Base-by-base conservation (phyloP, 2,113 vertebrate genomes). In the Natator depressus region DNA sequence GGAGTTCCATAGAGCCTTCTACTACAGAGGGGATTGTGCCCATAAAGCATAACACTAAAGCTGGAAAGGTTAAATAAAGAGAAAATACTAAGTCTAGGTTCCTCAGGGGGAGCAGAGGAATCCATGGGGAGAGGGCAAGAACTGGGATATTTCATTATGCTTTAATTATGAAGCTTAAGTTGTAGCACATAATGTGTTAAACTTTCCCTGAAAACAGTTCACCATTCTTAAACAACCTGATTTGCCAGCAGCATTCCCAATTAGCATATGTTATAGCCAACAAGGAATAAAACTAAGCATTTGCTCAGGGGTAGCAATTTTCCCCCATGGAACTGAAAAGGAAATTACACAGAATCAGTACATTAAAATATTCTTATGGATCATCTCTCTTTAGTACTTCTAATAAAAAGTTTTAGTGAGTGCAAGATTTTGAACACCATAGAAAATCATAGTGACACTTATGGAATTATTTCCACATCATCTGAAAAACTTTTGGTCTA, bases 371-470 rank as follows among this genome's bases (percentile, higher is more conserved):
- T 42, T 90, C 24, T 69, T 91, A 81, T 55, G 59, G 69, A 80
- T 25, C 59, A 85, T 85, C 42, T 96, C 42, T 87, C 38, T 95
- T 93, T 93, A 93, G 10, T 55, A 69, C 11, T 80, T 14, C 35
- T 90, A 91, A 94, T 93, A 93, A 93, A 93, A 94, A 2, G 20
- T 91, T 94, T 85, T 17, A 89, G 59, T 4, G 69, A 90, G 19
- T 85, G 55, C 50, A 96, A 93, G 54, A 89, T 87, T 94, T 95
- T 93, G 47, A 90, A 80, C 51, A 85, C 69, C 84, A 85, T 1
- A 76, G 81, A 90, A 90, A 94, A 87, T 81, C 10, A 69, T 80
- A 87, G 16, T 35, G 86, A 81, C 69, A 38, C 27, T 91, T 84
- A 49, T 9, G 38, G 93, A 90, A 85, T 90, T 69, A 65, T 93